Evolutionary conservation across 2,797 vertebrate genomes (phyloP), one percentile per base, ranked within the genome.

Genomic region (Luscinia megarhynchos): DNA sequence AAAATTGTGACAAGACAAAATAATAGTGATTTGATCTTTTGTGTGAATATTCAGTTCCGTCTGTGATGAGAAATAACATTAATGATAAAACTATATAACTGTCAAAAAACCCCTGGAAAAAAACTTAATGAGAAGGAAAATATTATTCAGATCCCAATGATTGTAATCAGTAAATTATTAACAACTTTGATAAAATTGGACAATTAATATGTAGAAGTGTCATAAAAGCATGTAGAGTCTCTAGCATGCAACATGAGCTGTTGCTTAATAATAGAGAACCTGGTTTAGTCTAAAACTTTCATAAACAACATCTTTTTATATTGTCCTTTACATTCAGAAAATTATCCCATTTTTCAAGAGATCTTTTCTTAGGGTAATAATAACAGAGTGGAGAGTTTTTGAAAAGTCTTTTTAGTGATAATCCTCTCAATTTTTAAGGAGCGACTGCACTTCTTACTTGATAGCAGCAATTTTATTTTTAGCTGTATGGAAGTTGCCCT

Each of bases 141-240:
- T 97, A 97, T 97, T 98, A 96, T 97, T 97, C 93, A 97, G 72
- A 67, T 69, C 85, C 87, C 89, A 91, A 66, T 94, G 92, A 64
- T 97, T 70, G 81, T 97, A 98, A 98, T 98, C 97, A 97, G 95
- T 97, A 98, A 97, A 97, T 97, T 97, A 97, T 97, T 96, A 97
- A 94, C 84, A 97, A 95, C 96, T 97, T 95, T 94, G 94, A 96
- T 96, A 97, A 97, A 98, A 97, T 96, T 95, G 94, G 89, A 97
- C 96, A 97, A 97, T 97, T 97, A 97, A 97, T 90, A 94, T 2
- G n/a, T 90, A 93, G 84, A 96, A 92, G 27, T 66, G 48, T 68
- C 53, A 38, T 89, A 92, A 95, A 93, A 84, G 41, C 18, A 0
- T 58, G 32, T 77, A 74, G 59, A 95, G 11, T 78, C 63, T 93